Evolutionary conservation across 1,140 invertebrate genomes (phyloP).

Genomic region (Coelopa frigida): DNA sequence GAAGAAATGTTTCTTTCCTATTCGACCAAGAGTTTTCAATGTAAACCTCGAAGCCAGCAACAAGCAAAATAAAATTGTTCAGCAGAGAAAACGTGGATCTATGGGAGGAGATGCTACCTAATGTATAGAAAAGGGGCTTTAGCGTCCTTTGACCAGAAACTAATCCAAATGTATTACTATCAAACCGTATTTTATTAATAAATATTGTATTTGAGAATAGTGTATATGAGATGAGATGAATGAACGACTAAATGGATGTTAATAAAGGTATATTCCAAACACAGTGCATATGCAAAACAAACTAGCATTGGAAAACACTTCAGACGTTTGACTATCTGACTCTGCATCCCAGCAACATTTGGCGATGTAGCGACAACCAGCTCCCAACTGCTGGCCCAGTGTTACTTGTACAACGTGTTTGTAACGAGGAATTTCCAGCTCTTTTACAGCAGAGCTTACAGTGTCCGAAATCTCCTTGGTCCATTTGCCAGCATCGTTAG

Average conservation of each 20-base stretch:
- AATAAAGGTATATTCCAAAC: conserved; percentile 21
- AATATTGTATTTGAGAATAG: too few relatives aligned
- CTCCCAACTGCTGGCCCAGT: conserved; percentile 15
- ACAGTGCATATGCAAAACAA: conserved; percentile 20
- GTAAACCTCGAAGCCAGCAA: too few relatives aligned
- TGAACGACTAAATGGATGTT: background rate
- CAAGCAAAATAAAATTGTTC: too few relatives aligned
- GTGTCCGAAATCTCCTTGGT: conserved; percentile 16
- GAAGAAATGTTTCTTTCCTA: too few relatives aligned
- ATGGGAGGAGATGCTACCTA: too few relatives aligned
- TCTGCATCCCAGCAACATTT: conserved; percentile 22
- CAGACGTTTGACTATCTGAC: conserved; percentile 16
- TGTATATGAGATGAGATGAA: too few relatives aligned
- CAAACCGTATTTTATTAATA: too few relatives aligned
- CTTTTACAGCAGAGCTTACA: conserved; percentile 9
- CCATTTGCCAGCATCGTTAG: conserved; percentile 11
- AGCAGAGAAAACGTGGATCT: too few relatives aligned
- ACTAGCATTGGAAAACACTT: conserved; percentile 16
- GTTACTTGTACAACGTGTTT: conserved; percentile 20
- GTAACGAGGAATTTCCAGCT: conserved; percentile 16
- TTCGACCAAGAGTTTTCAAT: too few relatives aligned
- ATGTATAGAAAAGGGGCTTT: too few relatives aligned
- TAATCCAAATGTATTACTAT: too few relatives aligned
- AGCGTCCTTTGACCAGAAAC: too few relatives aligned
- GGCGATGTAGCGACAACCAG: conserved; percentile 15